Evolutionary conservation across 2,888 invertebrate genomes (phyloP).

Genomic region (Alitta virens): DNA sequence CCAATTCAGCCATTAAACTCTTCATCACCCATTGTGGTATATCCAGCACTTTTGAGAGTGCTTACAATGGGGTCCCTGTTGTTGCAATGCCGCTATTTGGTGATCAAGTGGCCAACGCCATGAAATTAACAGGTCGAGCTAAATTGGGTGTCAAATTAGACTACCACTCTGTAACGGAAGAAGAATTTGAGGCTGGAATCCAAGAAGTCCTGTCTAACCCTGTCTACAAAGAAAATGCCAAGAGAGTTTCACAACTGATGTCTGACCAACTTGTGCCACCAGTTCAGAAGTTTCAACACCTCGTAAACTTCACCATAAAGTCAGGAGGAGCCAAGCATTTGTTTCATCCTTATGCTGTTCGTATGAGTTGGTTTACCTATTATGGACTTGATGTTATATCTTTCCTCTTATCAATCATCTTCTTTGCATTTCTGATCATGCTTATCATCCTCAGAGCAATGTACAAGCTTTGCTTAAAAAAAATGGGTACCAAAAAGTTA

Average conservation of each 20-base stretch:
- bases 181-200: not conserved
- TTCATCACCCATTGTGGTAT: constrained; percentile 18
- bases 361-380: not conserved
- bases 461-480: no score
- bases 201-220: not conserved
- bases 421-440: no score
- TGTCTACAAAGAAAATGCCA: constrained; percentile 6
- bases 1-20: constrained; percentile 4
- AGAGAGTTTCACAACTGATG: constrained; percentile 2
- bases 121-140: not conserved
- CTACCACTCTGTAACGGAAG: not conserved
- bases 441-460: no score
- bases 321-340: not conserved
- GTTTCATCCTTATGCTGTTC: not conserved
- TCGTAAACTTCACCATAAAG: not conserved
- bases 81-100: no score
- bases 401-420: not conserved
- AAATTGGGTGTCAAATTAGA: constrained; percentile 4
- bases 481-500: no score
- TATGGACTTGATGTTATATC: not conserved
- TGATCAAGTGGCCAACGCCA: constrained; percentile 2
- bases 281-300: not conserved
- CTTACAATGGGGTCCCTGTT: no score
- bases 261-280: not conserved
- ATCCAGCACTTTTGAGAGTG: constrained; percentile 7